A percentile compares a stretch with the other conserved stretches of the same genome.
These are phyloP conservation scores for Heliconius charithonia DNA, from an alignment of 2,888 invertebrate species.

Conservation along the genomic window DNA sequence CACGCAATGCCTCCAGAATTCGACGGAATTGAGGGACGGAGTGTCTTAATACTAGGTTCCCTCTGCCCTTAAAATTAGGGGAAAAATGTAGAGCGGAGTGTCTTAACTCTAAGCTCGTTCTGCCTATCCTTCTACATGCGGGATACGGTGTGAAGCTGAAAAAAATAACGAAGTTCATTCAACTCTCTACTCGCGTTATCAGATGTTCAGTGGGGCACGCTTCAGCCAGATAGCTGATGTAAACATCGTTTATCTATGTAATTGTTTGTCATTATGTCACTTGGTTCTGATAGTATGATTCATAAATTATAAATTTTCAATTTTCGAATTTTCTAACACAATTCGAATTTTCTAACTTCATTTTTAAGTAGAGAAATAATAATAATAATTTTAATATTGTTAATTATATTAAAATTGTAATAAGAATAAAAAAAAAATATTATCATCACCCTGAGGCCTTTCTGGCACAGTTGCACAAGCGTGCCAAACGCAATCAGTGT, in stretches of 20 bases:
- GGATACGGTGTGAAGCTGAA: not conserved
- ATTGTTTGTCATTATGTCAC: conserved; percentile 12
- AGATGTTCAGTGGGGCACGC: conserved; percentile 33
- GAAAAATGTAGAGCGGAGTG: not conserved
- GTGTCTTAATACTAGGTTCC: no score
- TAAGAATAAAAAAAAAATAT: no score
- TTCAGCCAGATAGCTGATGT: conserved; percentile 33
- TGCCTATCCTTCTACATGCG: not conserved
- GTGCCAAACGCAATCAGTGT: no score
- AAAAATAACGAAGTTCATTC: conserved; percentile 15
- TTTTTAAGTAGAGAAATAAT: no score
- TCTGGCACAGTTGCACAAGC: no score
- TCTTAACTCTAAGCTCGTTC: not conserved
- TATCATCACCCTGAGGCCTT: no score
- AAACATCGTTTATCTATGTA: conserved; percentile 23
- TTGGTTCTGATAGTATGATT: not conserved
- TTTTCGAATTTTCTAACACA: not conserved
- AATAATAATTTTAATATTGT: no score
- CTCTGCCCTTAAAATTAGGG: not conserved
- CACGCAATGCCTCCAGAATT: no score
- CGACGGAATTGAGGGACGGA: no score
- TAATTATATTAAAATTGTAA: no score
- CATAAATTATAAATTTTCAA: not conserved
- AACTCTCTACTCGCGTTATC: conserved; percentile 31
- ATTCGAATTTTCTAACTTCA: not conserved